Evolutionary conservation across 2,888 invertebrate species (phyloP).

Genomic region (Drosophila paracracens): DNA sequence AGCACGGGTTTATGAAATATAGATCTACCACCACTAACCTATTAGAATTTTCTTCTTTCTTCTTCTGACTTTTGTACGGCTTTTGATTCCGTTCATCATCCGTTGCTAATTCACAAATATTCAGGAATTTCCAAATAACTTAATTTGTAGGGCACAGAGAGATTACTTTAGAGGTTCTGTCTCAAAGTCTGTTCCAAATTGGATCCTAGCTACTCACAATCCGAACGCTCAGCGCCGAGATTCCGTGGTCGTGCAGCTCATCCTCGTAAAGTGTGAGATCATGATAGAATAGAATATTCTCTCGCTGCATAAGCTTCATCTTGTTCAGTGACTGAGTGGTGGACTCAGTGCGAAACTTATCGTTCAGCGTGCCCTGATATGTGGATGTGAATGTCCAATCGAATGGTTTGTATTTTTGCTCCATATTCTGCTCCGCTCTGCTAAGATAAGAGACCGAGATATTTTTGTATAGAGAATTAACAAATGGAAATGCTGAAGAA

Average conservation of each 20-base stretch:
- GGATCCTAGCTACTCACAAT: slow-evolving; percentile 89
- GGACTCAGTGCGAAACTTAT: slow-evolving; percentile 87
- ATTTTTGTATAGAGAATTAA: not conserved
- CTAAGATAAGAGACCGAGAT: slow-evolving; percentile 44
- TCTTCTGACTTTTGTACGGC: too few relatives aligned
- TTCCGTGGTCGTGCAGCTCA: slow-evolving; percentile 98
- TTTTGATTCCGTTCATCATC: too few relatives aligned
- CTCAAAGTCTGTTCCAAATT: too few relatives aligned
- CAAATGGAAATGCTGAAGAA: not conserved
- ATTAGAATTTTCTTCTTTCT: too few relatives aligned
- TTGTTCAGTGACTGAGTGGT: slow-evolving; percentile 93
- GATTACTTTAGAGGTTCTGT: too few relatives aligned
- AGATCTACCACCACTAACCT: too few relatives aligned
- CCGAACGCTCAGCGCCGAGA: slow-evolving; percentile 95
- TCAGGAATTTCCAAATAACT: too few relatives aligned
- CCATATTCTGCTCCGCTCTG: slow-evolving; percentile 89
- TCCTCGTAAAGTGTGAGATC: slow-evolving; percentile 98
- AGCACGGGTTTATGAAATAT: too few relatives aligned
- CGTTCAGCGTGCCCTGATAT: slow-evolving; percentile 92
- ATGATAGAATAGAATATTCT: slow-evolving; percentile 97
- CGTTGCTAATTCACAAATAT: too few relatives aligned
- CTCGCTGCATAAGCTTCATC: slow-evolving; percentile 94
- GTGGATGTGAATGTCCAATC: slow-evolving; percentile 99
- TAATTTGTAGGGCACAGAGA: too few relatives aligned
- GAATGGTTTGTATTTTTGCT: slow-evolving; percentile 93